Base-by-base conservation (phyloP, 2,113 vertebrate species). In the Helogale parvula region DNA sequence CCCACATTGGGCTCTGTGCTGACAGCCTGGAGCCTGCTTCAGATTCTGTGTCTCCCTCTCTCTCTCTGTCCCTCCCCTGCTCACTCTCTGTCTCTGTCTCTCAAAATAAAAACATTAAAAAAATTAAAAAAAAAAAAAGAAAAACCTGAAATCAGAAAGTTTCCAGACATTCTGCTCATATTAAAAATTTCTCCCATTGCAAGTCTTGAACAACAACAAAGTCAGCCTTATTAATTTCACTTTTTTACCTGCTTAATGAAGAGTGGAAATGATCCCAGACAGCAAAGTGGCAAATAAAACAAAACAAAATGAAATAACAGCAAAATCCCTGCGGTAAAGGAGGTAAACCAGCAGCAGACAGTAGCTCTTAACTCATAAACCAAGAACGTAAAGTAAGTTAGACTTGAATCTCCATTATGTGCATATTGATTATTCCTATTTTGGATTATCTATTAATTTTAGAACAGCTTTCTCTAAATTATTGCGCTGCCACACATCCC, bases 241-340 rank as follows among this genome's bases (percentile, higher is more conserved):
- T 60, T 65, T n/a, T 82, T n/a, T n/a, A 72, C 74, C 45, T 27
- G 17, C 31, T 87, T 87, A 33, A 72, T 63, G 8, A 45, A 72
- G 66, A 81, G 7, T 29, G 3, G 41, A 92, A 92, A 68, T 50
- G 52, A 81, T n/a, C 66, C 47, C 74, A 72, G 65, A 81, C 33
- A 86, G 17, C 74, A 95, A 84, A 92, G 80, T 63, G 54, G 74
- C 52, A 71, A 79, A 60, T n/a, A 45, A 63, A 52, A 71, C 31
- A 65, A 95, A 95, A 77, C 33, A 31, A 85, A 85, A 85, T 77
- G 60, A 93, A n/a, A 93, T 38, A 74, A 81, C 52, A 47, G 66
- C 71, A 85, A 77, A 72, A 50, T 50, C 21, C 45, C 31, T 72
- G 31, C 52, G 65, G 11, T 63, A 87, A 92, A 69, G 83, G 8